Conservation (phyloP, 2,888 invertebrate genomes). For the Hedya salicella region DNA sequence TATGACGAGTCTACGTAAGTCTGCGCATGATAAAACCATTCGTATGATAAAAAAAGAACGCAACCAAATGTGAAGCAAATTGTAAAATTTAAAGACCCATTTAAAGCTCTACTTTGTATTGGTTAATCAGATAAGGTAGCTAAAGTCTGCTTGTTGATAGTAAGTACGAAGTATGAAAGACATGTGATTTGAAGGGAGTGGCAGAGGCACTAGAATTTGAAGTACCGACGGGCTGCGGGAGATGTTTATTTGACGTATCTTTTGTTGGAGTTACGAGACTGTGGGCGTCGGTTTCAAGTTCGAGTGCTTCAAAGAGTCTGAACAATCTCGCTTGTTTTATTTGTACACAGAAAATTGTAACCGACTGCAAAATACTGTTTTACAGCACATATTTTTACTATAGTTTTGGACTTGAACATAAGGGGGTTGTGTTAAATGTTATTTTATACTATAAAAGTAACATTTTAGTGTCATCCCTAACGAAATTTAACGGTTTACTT, state of each 20-base stretch:
- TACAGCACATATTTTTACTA: neutral
- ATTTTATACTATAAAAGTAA: no score
- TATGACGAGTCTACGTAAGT: no score
- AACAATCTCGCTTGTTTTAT: conserved; percentile 30
- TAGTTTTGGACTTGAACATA: no score
- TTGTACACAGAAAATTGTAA: conserved; percentile 10
- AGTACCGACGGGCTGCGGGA: conserved; percentile 19
- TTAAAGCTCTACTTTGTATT: neutral
- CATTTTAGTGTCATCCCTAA: no score
- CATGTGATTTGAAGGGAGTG: conserved; percentile 35
- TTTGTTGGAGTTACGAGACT: conserved; percentile 55
- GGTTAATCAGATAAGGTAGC: neutral
- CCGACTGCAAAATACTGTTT: neutral
- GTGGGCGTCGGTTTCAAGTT: conserved; percentile 44
- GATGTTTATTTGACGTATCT: conserved; percentile 50
- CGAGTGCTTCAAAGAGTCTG: conserved; percentile 38
- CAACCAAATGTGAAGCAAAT: no score
- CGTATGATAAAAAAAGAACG: no score
- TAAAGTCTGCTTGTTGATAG: conserved; percentile 10
- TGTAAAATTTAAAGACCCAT: no score
- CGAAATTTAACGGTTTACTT: no score
- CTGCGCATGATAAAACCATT: no score
- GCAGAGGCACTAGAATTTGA: conserved; percentile 29
- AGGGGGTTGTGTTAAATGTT: no score
- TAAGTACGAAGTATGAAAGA: conserved; percentile 11